Conservation (phyloP, 2,888 invertebrate genomes). For the Dioctria rufipes region DNA sequence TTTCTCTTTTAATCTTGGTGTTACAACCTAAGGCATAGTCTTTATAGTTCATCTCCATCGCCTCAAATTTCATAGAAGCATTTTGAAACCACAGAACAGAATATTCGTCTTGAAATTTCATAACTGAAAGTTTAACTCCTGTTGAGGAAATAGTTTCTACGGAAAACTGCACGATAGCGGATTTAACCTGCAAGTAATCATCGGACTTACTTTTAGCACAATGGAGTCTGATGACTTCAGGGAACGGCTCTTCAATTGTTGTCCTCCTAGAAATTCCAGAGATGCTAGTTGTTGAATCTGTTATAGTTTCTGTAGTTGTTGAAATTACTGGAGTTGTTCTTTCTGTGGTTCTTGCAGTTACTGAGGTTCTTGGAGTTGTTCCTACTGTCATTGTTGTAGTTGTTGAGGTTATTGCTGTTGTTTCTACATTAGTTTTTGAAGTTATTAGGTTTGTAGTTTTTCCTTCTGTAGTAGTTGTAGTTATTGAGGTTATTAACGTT, state of each 20-base stretch:
- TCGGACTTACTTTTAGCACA: conserved; percentile 1
- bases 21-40: conserved; percentile 63
- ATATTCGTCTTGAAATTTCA: background rate
- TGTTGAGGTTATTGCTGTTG: too few species aligned
- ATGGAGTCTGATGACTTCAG: background rate
- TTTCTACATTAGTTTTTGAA: too few species aligned
- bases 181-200: background rate
- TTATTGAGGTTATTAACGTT: too few species aligned
- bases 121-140: conserved; percentile 1
- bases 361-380: too few species aligned
- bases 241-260: background rate
- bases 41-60: conserved; percentile 31
- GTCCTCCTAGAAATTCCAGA: too few species aligned
- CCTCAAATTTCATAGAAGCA: background rate
- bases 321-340: too few species aligned
- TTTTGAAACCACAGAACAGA: conserved; percentile 28
- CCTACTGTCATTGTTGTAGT: too few species aligned
- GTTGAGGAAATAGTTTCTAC: background rate
- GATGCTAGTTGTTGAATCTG: background rate
- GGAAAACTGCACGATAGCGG: conserved; percentile 5
- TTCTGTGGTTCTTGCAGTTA: too few species aligned
- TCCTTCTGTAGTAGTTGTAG: too few species aligned
- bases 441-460: background rate
- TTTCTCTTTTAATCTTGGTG: conserved; percentile 61
- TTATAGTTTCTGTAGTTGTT: background rate